Evolutionary conservation across 2,113 vertebrate genomes (phyloP).

Genomic region (Poecilia latipinna): DNA sequence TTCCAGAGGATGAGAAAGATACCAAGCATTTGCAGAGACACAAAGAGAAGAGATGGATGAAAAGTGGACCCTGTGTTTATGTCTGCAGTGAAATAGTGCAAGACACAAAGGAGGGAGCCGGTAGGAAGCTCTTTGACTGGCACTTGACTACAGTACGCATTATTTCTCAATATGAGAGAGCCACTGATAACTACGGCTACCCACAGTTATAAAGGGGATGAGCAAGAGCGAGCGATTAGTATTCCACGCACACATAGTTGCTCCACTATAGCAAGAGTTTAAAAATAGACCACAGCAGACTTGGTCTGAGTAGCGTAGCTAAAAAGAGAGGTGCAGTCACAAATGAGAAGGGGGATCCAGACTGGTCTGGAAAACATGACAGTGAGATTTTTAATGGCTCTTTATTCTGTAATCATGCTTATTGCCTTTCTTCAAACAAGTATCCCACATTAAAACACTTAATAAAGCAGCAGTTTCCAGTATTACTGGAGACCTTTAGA

Average conservation of each 20-base stretch:
- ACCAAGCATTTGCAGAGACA: slow-evolving; percentile 7
- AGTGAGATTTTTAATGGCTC: neutral
- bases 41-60: slow-evolving; percentile 25
- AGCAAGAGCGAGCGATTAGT: slow-evolving; percentile 55
- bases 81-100: neutral
- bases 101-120: slow-evolving; percentile 16
- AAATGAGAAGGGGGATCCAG: slow-evolving; percentile 36
- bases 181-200: slow-evolving; percentile 46
- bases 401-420: neutral
- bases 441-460: neutral
- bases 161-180: slow-evolving; percentile 46
- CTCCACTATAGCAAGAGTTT: slow-evolving; percentile 69
- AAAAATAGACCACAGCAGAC: slow-evolving; percentile 73
- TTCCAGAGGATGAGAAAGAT: slow-evolving; percentile 18
- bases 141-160: slow-evolving; percentile 55
- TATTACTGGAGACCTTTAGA: no score
- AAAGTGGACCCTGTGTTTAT: slow-evolving; percentile 16
- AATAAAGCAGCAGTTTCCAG: no score
- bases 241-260: slow-evolving; percentile 68
- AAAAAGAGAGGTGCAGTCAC: slow-evolving; percentile 41
- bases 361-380: slow-evolving; percentile 25
- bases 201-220: slow-evolving; percentile 44
- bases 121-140: slow-evolving; percentile 40
- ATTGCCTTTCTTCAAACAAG: slow-evolving; percentile 1
- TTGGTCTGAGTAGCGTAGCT: slow-evolving; percentile 53